Evolutionary conservation across 2,888 invertebrate species (phyloP).

Genomic region (Pristionchus entomophagus): DNA sequence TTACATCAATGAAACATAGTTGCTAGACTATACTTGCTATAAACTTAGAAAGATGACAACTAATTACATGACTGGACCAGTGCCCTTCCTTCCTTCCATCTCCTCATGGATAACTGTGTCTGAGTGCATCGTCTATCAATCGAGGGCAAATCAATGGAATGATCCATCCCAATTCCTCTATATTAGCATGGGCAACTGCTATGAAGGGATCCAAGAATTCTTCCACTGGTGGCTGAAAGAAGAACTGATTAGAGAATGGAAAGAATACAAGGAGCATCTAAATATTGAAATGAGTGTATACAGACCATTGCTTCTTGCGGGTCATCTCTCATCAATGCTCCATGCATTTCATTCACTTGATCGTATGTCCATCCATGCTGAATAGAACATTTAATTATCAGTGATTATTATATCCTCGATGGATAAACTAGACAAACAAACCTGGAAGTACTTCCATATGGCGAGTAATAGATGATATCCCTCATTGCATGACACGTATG

Average conservation of each 20-base stretch:
- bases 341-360: slow-evolving; percentile 42
- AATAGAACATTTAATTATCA: no score
- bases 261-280: background rate
- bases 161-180: slow-evolving; percentile 24
- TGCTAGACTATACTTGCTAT: background rate
- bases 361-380: slow-evolving; percentile 5
- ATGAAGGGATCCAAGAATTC: slow-evolving; percentile 35
- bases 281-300: background rate
- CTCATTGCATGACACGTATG: slow-evolving; percentile 42
- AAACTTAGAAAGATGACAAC: background rate
- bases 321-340: background rate
- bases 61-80: background rate
- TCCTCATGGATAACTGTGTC: background rate
- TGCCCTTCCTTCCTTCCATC: no score
- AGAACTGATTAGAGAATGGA: background rate
- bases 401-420: no score
- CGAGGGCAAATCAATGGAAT: slow-evolving; percentile 5
- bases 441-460: slow-evolving; percentile 47
- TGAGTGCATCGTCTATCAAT: slow-evolving; percentile 28
- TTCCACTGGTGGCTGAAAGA: slow-evolving; percentile 29
- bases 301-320: slow-evolving; percentile 38
- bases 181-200: slow-evolving; percentile 12
- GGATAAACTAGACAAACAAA: background rate
- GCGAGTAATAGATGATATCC: slow-evolving; percentile 26
- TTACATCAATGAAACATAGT: background rate